Conservation (phyloP, 1,140 invertebrate genomes). For the Drosophila suzukii region DNA sequence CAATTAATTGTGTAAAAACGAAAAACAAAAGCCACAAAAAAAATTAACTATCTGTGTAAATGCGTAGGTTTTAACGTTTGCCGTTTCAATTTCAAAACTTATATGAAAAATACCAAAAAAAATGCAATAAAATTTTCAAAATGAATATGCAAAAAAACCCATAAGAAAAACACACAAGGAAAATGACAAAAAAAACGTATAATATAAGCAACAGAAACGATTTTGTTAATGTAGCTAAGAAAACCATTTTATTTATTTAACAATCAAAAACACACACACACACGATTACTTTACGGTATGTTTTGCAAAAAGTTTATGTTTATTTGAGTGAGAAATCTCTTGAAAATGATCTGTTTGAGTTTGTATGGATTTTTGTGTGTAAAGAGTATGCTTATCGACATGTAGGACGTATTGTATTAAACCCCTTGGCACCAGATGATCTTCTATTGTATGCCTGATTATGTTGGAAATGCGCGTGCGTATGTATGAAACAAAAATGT, state of each 20-base stretch:
- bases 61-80: slow-evolving; percentile 79
- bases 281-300: slow-evolving; percentile 31
- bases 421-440: slow-evolving; percentile 39
- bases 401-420: slow-evolving; percentile 40
- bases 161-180: slow-evolving; percentile 35
- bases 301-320: slow-evolving; percentile 39
- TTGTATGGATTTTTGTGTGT: slow-evolving; percentile 52
- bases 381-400: slow-evolving; percentile 48
- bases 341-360: slow-evolving; percentile 26
- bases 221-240: slow-evolving; percentile 44
- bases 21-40: slow-evolving; percentile 34
- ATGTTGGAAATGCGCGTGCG: slow-evolving; percentile 58
- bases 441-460: slow-evolving; percentile 68
- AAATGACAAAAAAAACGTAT: slow-evolving; percentile 61
- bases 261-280: slow-evolving; percentile 28
- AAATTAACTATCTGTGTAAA: slow-evolving; percentile 69
- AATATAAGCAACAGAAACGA: slow-evolving; percentile 43
- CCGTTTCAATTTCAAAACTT: slow-evolving; percentile 70
- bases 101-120: slow-evolving; percentile 55
- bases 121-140: slow-evolving; percentile 77
- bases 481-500: slow-evolving; percentile 67
- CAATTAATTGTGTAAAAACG: slow-evolving; percentile 66
- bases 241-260: slow-evolving; percentile 64
- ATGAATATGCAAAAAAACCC: slow-evolving; percentile 70
- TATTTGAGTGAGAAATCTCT: slow-evolving; percentile 20